Base-by-base conservation (phyloP, 2,888 invertebrate species). In the Neria commutata region DNA sequence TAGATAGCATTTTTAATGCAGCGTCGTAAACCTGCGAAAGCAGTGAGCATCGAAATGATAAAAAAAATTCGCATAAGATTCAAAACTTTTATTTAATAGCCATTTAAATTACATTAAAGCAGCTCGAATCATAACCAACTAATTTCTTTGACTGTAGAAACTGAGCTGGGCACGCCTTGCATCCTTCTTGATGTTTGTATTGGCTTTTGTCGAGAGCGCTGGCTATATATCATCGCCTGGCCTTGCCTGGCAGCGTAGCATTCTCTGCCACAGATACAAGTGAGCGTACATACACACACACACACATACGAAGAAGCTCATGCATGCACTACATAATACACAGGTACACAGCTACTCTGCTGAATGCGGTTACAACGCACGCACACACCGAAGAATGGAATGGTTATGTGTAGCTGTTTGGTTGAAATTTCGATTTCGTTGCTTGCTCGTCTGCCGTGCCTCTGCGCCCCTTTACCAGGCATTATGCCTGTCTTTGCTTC, bases 191-290 rank as follows among this genome's bases (percentile, higher is more conserved):
- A 19, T 53, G 66, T 69, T 64, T 72, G 68, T 72, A 49, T 58
- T 71, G 69, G 67, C 74, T 72, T 74, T 73, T 74, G 42, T 42
- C 63, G 67, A 65, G n/a, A n/a, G n/a, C n/a, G n/a, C n/a, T 68
- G 73, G 73, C 71, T 73, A 73, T 74, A 73, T 72, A 72, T 72
- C 74, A 72, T 72, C 71, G 37, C n/a, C n/a, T n/a, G 37, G 29
- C n/a, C n/a, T n/a, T n/a, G n/a, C n/a, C n/a, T n/a, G n/a, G n/a
- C n/a, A n/a, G 37, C 8, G n/a, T 37, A 4, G 37, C 37, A n/a
- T 14, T 14, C 10, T 14, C 4, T n/a, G 8, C 37, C 37, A 14
- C 37, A 37, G 11, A 10, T 29, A 25, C 8, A 10, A 48, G 6
- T 48, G 23, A 48, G 54, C 40, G 24, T 53, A 54, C 58, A 54